Evolutionary conservation across 2,797 vertebrate genomes (phyloP), one percentile per base, ranked within the genome.

Genomic region (Synaphobranchus kaupii): DNA sequence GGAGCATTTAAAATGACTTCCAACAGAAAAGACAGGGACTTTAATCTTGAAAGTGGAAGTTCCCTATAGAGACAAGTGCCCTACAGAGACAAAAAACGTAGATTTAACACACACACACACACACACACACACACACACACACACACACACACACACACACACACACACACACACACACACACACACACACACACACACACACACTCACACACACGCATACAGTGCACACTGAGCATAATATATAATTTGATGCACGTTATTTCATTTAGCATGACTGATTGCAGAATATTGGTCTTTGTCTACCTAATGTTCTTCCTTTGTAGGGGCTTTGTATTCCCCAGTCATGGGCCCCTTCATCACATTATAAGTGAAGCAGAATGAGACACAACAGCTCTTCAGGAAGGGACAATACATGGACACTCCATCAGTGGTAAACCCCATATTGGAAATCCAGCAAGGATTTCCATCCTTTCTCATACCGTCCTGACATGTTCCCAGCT

Each of bases 401-500:
- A 85, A 78, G 90, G 87, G 86, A 88, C 85, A 85, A 71, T 90
- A 54, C 66, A 25, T 86, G n/a, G 56, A 80, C 91, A 91, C 87
- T 89, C 76, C 88, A 85, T 87, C 85, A 83, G 50, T 78, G 80
- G 89, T 88, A 88, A 39, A 63, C 88, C 20, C 89, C 92, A 92
- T 93, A 60, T 54, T 56, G 25, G 54, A 60, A 44, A 63, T 76
- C 47, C 54, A 63, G 80, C n/a, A 12, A 54, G 60, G 44, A 58
- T 76, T 87, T 87, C 68, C 47, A 82, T 34, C 66, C 28, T 52
- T 58, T 66, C 80, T 83, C 93, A 93, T 93, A 93, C 91, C 91
- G 90, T 88, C 85, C 89, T 82, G 88, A 92, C 83, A 93, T 94
- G 90, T 91, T 89, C 90, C 93, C 92, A 85, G 90, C 90, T 88